Base-by-base conservation (phyloP, 2,888 invertebrate genomes). In the Nomada ruficornis region DNA sequence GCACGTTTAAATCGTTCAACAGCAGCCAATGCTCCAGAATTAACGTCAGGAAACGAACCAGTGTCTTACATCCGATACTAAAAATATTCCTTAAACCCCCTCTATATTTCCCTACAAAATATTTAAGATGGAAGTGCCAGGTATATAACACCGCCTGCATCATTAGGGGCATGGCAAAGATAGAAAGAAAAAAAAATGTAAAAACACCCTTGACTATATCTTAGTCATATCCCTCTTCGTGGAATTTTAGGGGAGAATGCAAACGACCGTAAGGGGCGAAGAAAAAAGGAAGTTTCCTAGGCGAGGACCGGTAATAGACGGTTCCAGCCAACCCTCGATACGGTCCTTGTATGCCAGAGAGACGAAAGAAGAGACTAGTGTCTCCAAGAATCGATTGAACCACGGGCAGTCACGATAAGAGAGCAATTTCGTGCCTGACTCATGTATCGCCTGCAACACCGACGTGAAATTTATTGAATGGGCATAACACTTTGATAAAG, bases 161-260 rank as follows among this genome's bases (percentile, higher is more conserved):
- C 64, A 67, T 79, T 79, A 77, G 62, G n/a, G 65, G 15, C 29
- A 60, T 44, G 42, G 36, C 54, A 74, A 79, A 85, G 79, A 76
- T 64, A 74, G 67, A 83, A 60, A n/a, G n/a, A n/a, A 54, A 75
- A 74, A 64, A 82, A 60, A 57, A 75, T 69, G 69, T 47, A 55
- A 72, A 55, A 54, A 68, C 71, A 75, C 78, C 77, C 75, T 80
- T 60, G 69, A 3, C 60, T 69, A 60, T 83, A 72, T 83, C 81
- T 80, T 82, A 64, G 84, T 77, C 81, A 77, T 87, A 85, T 87
- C 87, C 87, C 74, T 55, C 63, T 77, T 85, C 80, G 76, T 73
- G 80, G 86, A 89, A 89, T 89, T 88, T 89, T 83, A 85, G 84
- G 83, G 72, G 74, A 71, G 82, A 82, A 85, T 88, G 85, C 85